Conservation (phyloP, 2,888 invertebrate species). For the Heliconius erato region DNA sequence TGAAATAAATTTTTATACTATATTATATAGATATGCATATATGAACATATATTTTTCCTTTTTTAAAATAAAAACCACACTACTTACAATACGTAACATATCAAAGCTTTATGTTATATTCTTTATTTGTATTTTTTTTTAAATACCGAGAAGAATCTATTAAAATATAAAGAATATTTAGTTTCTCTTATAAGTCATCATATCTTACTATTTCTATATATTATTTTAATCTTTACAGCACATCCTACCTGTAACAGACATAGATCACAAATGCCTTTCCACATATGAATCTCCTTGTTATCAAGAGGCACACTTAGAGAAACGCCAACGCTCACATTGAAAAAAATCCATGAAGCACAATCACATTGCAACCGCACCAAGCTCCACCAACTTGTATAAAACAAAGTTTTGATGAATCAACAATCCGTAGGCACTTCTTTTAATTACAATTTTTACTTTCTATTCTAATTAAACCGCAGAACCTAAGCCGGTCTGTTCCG, state of each 20-base stretch:
- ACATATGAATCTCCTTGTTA: neutral
- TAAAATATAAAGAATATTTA: too few species aligned
- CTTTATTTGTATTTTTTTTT: too few species aligned
- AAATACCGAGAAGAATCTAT: too few species aligned
- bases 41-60: neutral
- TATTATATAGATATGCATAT: neutral
- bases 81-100: too few species aligned
- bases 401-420: constrained; percentile 29
- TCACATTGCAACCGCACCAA: constrained; percentile 19
- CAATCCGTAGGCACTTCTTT: constrained; percentile 46
- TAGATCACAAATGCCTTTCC: neutral
- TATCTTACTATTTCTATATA: neutral
- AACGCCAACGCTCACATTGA: constrained; percentile 6
- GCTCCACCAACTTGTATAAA: constrained; percentile 18
- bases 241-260: neutral
- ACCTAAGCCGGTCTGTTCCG: constrained; percentile 70
- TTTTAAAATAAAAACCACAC: neutral
- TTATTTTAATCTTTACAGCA: neutral
- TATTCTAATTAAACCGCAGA: constrained; percentile 58
- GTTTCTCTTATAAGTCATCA: neutral
- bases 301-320: neutral
- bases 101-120: too few species aligned
- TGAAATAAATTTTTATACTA: neutral
- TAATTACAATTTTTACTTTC: constrained; percentile 50
- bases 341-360: neutral